phyloP scores from a whole-genome alignment of 2,113 vertebrate genomes.

The Zapornia atra region DNA sequence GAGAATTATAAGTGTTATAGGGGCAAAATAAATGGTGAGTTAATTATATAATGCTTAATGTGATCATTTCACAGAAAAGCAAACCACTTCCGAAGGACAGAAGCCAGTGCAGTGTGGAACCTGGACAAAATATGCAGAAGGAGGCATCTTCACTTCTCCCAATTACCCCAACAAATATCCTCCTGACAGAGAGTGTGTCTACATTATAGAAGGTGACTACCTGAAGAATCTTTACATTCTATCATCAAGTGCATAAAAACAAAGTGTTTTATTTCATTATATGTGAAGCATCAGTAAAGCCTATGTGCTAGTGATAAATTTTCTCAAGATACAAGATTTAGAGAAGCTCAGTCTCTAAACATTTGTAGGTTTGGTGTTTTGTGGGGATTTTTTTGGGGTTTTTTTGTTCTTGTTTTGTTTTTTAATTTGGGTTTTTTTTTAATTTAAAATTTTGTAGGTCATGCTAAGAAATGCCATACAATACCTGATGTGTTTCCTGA shows the following conservation, averaged over 20 bases:
- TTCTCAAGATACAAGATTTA: neutral
- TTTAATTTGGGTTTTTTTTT: neutral
- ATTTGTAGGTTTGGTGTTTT: too few relatives aligned
- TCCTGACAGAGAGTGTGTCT: constrained; percentile 95
- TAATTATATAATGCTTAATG: constrained; percentile 17
- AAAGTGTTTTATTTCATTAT: neutral
- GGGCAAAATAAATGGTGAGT: neutral
- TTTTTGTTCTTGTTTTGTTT: too few relatives aligned
- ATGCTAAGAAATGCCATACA: neutral
- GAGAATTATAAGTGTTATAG: neutral
- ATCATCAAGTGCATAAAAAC: neutral
- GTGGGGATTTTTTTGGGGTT: too few relatives aligned
- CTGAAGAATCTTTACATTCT: neutral
- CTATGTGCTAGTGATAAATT: neutral
- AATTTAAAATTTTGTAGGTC: neutral
- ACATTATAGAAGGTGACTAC: constrained; percentile 96
- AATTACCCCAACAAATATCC: constrained; percentile 99
- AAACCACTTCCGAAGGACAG: constrained; percentile 90
- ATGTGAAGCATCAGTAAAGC: neutral
- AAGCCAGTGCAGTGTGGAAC: constrained; percentile 94
- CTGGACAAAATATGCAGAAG: constrained; percentile 96
- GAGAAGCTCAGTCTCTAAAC: neutral
- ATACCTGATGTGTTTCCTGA: neutral
- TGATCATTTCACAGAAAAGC: constrained; percentile 81
- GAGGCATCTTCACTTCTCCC: constrained; percentile 96